Evolutionary conservation across 1,140 invertebrate species (phyloP), one percentile per base, ranked within the genome.

Genomic region (Notospermus geniculatus): DNA sequence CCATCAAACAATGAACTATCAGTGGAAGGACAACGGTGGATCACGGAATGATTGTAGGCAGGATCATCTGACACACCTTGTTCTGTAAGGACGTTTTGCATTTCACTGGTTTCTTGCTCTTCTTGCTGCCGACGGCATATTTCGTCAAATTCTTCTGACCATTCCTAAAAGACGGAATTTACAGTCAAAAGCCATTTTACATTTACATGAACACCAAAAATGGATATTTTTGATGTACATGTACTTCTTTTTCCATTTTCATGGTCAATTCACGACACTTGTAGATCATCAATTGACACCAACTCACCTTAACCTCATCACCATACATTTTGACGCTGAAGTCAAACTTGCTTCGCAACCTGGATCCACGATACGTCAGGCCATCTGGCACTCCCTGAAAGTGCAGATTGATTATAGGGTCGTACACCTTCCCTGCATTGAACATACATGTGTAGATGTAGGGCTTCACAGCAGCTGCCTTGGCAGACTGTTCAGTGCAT

Each of bases 321-420:
- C 63, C 65, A 60, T 82, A 82, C 80, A 82, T 82, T 54, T 75
- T 71, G 15, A 83, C 54, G 59, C 76, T 80, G 63, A 80, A 81
- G 53, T 82, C 81, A 36, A 80, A 76, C 64, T 80, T 80, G 52
- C 71, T 80, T 28, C 79, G 57, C 22, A 61, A 66, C 54, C 76
- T 70, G 41, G 74, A 74, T 17, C 81, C 82, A 54, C 63, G 61
- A 60, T 66, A 82, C 7, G 67, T 29, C 45, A 70, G 63, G 19
- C 64, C 68, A 19, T 56, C 65, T 73, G 76, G 62, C n/a, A 64
- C 66, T n/a, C n/a, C n/a, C n/a, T n/a, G n/a, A n/a, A n/a, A n/a
- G n/a, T n/a, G n/a, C n/a, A n/a, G n/a, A n/a, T n/a, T n/a, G n/a
- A n/a, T n/a, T n/a, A n/a, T n/a, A n/a, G n/a, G n/a, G n/a, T n/a